Conservation (phyloP, 2,113 vertebrate species). For the Xenopus tropicalis region UCB_Xtro_10.0 CM004445.2:118206001-118206500, state of each 20-base stretch:
- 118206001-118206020: constrained; percentile 63
- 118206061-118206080: constrained; percentile 68
- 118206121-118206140: constrained; percentile 83
- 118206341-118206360: no score
- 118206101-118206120: constrained; percentile 91
- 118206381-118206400: no score
- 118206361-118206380: no score
- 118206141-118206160: constrained; percentile 89
- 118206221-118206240: constrained; percentile 51
- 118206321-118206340: no score
- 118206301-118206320: no score
- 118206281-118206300: neutral
- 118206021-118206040: constrained; percentile 90
- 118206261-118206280: neutral
- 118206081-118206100: constrained; percentile 92
- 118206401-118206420: no score
- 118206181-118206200: constrained; percentile 85
- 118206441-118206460: no score
- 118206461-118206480: no score
- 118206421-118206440: no score
- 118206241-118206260: no score
- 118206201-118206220: constrained; percentile 98
- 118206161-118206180: constrained; percentile 90
- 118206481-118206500: no score
- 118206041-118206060: constrained; percentile 81